A percentile compares a stretch with the other conserved stretches of the same genome.
Conservation (phyloP, 2,888 invertebrate species). For the Patella depressa region DNA sequence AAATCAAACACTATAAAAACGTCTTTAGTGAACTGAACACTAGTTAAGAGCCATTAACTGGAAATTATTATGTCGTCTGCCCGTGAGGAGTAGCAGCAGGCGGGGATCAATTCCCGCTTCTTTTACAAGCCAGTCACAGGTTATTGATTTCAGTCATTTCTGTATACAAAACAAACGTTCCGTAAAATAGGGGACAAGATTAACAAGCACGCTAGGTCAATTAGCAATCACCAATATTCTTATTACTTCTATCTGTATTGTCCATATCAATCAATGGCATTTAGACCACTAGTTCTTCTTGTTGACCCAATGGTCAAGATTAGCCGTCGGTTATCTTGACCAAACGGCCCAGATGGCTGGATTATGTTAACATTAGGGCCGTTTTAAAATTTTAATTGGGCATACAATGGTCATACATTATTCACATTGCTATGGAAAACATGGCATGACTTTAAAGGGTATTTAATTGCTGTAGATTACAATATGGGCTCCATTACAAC, state of each 20-base stretch:
- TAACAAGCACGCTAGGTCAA: conserved; percentile 1
- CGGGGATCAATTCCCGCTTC: conserved; percentile 1
- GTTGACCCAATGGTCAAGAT: conserved; percentile 8
- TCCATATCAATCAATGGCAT: conserved; percentile 5
- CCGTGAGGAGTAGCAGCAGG: neutral
- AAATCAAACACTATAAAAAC: conserved; percentile 9
- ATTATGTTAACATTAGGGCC: neutral
- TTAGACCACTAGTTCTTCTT: neutral
- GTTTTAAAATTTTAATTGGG: too few relatives aligned
- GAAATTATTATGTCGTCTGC: neutral
- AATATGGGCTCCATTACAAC: too few relatives aligned
- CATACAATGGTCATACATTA: too few relatives aligned
- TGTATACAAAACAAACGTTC: neutral
- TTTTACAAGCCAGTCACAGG: neutral
- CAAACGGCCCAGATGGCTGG: neutral
- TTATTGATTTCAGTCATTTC: neutral
- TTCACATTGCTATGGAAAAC: too few relatives aligned
- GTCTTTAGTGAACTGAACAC: neutral
- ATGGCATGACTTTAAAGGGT: too few relatives aligned
- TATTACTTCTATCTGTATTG: conserved; percentile 4
- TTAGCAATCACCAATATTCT: neutral
- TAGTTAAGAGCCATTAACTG: neutral
- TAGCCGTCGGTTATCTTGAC: conserved; percentile 4
- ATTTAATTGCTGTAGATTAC: too few relatives aligned
- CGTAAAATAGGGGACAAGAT: conserved; percentile 5